phyloP scores from a whole-genome alignment of 2,797 vertebrate species.

The Melanotaenia nigrans region DNA sequence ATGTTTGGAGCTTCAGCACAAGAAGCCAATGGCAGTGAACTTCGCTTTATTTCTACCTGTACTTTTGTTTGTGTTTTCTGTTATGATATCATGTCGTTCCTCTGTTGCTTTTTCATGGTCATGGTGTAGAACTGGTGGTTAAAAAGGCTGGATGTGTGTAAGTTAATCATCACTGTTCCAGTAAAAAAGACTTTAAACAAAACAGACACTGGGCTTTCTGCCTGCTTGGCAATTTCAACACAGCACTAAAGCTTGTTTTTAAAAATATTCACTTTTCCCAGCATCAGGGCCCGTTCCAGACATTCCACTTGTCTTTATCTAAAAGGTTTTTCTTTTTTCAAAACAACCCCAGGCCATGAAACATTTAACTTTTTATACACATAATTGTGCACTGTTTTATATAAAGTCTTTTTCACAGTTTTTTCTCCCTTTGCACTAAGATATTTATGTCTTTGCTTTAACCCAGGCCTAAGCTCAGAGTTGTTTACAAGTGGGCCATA shows the following conservation, averaged over 20 bases:
- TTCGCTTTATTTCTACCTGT: neutral
- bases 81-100: neutral
- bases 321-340: constrained; percentile 1
- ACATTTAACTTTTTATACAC: constrained; percentile 3
- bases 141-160: constrained; percentile 19
- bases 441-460: too few relatives aligned
- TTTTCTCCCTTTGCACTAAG: constrained; percentile 10
- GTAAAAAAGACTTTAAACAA: constrained; percentile 27
- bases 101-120: constrained; percentile 9
- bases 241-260: constrained; percentile 55
- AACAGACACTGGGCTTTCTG: constrained; percentile 62
- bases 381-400: neutral
- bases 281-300: constrained; percentile 32
- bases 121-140: constrained; percentile 15
- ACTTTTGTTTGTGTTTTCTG: neutral
- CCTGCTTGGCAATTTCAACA: constrained; percentile 63
- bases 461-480: too few relatives aligned
- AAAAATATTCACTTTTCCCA: constrained; percentile 49
- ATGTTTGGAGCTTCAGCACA: neutral
- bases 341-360: constrained; percentile 28
- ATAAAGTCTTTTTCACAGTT: constrained; percentile 3
- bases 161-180: constrained; percentile 31
- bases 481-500: too few relatives aligned
- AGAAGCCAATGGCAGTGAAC: neutral
- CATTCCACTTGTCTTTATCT: constrained; percentile 36